These are phyloP conservation scores for Drosophila mimetica DNA, from an alignment of 2,888 invertebrate species.

Conservation along the genomic window DNA sequence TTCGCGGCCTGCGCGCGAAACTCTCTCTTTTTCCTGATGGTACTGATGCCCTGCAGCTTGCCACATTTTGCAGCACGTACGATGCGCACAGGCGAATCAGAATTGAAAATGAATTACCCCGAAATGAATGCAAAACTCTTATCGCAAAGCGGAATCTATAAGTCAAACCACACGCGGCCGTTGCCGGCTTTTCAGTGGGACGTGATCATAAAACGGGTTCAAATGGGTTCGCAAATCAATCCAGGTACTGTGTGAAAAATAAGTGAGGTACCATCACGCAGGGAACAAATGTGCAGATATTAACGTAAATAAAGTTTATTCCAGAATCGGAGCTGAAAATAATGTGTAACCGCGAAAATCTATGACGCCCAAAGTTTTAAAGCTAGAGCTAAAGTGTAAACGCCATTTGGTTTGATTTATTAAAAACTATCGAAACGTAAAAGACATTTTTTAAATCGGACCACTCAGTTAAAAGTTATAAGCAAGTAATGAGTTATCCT, in stretches of 20 bases:
- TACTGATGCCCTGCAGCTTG: slow-evolving; percentile 22
- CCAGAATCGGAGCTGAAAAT: too few species aligned
- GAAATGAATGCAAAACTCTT: slow-evolving; percentile 70
- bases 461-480: too few species aligned
- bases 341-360: too few species aligned
- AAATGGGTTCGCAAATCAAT: slow-evolving; percentile 7
- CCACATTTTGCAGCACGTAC: slow-evolving; percentile 59
- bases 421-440: too few species aligned
- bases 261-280: neutral
- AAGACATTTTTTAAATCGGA: too few species aligned
- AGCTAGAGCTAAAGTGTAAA: too few species aligned
- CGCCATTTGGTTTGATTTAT: too few species aligned
- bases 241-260: neutral
- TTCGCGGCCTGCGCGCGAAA: slow-evolving; percentile 55
- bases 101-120: slow-evolving; percentile 71
- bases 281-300: neutral
- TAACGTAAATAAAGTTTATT: neutral
- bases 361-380: too few species aligned
- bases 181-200: slow-evolving; percentile 1
- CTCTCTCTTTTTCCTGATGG: slow-evolving; percentile 55
- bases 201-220: slow-evolving; percentile 5
- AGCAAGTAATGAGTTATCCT: too few species aligned
- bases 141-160: slow-evolving; percentile 75
- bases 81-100: slow-evolving; percentile 50
- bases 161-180: slow-evolving; percentile 45